Conservation (phyloP, 1,140 invertebrate species). For the Colletes gigas region DNA sequence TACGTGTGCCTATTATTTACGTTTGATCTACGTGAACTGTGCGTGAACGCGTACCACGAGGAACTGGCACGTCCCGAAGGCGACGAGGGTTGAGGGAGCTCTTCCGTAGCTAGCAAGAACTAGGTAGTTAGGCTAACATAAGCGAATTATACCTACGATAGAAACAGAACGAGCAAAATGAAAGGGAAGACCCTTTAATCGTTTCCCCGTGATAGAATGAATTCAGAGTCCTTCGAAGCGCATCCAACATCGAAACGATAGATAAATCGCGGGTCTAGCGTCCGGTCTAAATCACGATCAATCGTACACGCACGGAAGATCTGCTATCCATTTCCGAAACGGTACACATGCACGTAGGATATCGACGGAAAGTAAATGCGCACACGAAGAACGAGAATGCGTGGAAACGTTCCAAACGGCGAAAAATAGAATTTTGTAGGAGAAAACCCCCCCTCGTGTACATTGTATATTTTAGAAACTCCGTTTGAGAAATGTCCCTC, state of each 20-base stretch:
- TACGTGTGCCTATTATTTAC: slow-evolving; percentile 64
- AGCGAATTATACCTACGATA: slow-evolving; percentile 16
- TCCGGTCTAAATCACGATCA: background rate
- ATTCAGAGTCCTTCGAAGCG: background rate
- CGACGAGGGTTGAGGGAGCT: slow-evolving; percentile 27
- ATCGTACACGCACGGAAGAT: background rate
- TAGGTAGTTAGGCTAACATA: slow-evolving; percentile 26
- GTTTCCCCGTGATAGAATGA: background rate
- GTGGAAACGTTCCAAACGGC: background rate
- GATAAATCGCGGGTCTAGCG: background rate
- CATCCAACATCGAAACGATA: background rate
- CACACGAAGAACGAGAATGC: background rate
- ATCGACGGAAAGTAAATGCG: background rate
- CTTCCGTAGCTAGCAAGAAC: slow-evolving; percentile 43
- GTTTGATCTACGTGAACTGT: slow-evolving; percentile 49
- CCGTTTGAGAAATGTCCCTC: background rate
- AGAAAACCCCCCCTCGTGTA: background rate
- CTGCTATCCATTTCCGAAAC: slow-evolving; percentile 8
- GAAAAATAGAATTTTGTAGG: background rate
- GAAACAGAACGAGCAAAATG: background rate
- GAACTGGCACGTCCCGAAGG: slow-evolving; percentile 50
- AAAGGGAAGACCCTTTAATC: background rate
- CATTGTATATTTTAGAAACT: slow-evolving; percentile 19
- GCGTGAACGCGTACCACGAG: slow-evolving; percentile 25
- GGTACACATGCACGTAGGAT: background rate